These are phyloP conservation scores for Anoplopoma fimbria DNA, from an alignment of 2,113 vertebrate species.

Conservation along the genomic window DNA sequence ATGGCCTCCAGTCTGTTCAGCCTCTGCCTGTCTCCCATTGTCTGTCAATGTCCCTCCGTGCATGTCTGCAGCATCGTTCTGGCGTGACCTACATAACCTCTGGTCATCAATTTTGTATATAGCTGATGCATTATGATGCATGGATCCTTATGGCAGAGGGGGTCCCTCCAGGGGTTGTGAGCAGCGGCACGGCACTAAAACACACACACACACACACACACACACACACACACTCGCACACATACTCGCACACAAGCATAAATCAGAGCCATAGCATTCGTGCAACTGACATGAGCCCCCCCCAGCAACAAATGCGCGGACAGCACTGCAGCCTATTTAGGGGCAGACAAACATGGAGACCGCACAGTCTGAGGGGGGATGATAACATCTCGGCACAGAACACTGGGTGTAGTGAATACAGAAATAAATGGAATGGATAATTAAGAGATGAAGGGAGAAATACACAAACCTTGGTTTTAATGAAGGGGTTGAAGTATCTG, in stretches of 20 bases:
- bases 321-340: conserved; percentile 57
- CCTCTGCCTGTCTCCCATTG: conserved; percentile 26
- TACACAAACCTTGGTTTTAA: conserved; percentile 26
- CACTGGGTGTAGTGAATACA: conserved; percentile 22
- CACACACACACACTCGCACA: neutral
- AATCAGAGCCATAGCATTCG: conserved; percentile 55
- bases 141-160: conserved; percentile 26
- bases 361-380: conserved; percentile 37
- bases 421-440: conserved; percentile 65
- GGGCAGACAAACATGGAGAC: conserved; percentile 39
- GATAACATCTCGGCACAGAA: conserved; percentile 30
- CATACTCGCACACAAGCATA: conserved; percentile 22
- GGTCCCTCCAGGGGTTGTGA: conserved; percentile 14
- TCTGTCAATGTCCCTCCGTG: conserved; percentile 22
- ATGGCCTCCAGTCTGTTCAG: conserved; percentile 24
- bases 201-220: conserved; percentile 1
- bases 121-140: conserved; percentile 68
- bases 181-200: conserved; percentile 40
- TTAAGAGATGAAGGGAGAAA: conserved; percentile 46
- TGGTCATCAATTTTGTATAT: conserved; percentile 70
- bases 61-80: conserved; percentile 53
- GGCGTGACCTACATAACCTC: conserved; percentile 70
- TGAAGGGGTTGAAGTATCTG: conserved; percentile 1
- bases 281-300: conserved; percentile 59
- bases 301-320: conserved; percentile 53